These are phyloP conservation scores for Camptogramma bilineatum DNA, from an alignment of 2,888 invertebrate species.

Conservation along the genomic window DNA sequence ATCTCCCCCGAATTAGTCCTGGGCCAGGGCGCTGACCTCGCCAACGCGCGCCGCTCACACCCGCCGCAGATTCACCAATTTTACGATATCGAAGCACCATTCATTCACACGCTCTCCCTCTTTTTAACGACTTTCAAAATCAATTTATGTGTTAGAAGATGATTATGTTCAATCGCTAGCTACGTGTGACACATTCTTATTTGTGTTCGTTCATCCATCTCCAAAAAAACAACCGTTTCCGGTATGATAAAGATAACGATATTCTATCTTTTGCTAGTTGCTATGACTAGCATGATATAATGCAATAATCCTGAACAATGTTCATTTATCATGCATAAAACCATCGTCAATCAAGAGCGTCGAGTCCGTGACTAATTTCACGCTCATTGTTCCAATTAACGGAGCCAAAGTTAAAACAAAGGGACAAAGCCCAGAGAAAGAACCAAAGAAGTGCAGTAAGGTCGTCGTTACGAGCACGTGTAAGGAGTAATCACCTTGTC, in stretches of 20 bases:
- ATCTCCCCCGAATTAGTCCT: constrained; percentile 85
- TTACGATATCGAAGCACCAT: constrained; percentile 36
- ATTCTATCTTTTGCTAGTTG: background rate
- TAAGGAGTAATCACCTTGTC: constrained; percentile 43
- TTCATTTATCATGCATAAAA: constrained; percentile 8
- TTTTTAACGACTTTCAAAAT: constrained; percentile 16
- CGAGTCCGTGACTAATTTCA: constrained; percentile 43
- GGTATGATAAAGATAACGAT: background rate
- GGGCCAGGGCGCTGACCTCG: constrained; percentile 82
- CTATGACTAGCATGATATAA: background rate
- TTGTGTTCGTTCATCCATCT: background rate
- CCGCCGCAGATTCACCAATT: constrained; percentile 44
- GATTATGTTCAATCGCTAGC: background rate
- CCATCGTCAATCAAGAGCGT: constrained; percentile 9
- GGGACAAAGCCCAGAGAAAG: constrained; percentile 53
- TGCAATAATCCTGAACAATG: background rate
- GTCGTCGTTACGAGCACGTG: constrained; percentile 63
- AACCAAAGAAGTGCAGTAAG: constrained; percentile 49
- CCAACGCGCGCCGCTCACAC: constrained; percentile 59
- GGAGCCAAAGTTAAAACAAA: constrained; percentile 48
- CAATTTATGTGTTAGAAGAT: constrained; percentile 8
- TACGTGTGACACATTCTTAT: background rate
- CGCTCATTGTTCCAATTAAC: constrained; percentile 44
- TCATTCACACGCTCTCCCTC: constrained; percentile 24
- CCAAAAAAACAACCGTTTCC: background rate